phyloP scores from a whole-genome alignment of 1,140 invertebrate genomes.

The Laupala kohalensis region DNA sequence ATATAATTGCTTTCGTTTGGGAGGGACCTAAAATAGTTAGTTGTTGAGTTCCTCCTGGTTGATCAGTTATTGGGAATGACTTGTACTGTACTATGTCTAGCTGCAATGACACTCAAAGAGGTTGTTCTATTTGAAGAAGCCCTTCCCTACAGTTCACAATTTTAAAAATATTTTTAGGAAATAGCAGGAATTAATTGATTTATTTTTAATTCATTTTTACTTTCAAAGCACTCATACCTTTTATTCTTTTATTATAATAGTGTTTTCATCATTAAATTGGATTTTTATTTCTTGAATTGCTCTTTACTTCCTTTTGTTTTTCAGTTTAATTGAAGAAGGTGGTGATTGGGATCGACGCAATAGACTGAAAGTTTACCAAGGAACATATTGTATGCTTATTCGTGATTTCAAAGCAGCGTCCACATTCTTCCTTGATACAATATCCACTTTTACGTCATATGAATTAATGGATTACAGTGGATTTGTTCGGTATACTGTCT shows the following conservation, averaged over 20 bases:
- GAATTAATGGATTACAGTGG: constrained; percentile 94
- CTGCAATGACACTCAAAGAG: too few species aligned
- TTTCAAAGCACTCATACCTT: not conserved
- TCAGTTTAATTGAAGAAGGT: constrained; percentile 84
- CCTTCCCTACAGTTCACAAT: too few species aligned
- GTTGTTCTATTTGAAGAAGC: too few species aligned
- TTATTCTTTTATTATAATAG: not conserved
- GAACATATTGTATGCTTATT: constrained; percentile 89
- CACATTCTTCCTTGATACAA: constrained; percentile 90
- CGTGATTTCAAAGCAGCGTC: constrained; percentile 94
- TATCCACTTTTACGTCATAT: constrained; percentile 98
- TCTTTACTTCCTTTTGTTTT: constrained; percentile 20
- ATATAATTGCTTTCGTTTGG: too few species aligned
- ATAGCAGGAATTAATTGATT: too few species aligned
- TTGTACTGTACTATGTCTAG: too few species aligned
- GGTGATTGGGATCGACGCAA: constrained; percentile 99
- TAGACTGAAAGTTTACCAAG: constrained; percentile 88
- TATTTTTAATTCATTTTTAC: not conserved
- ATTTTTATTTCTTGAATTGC: not conserved
- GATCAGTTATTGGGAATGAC: too few species aligned
- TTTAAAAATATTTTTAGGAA: too few species aligned
- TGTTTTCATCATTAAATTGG: not conserved
- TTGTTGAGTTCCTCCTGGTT: too few species aligned
- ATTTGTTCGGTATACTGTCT: constrained; percentile 83
- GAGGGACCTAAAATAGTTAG: too few species aligned